phyloP scores from a whole-genome alignment of 2,888 invertebrate species.

The Orthosia incerta region DNA sequence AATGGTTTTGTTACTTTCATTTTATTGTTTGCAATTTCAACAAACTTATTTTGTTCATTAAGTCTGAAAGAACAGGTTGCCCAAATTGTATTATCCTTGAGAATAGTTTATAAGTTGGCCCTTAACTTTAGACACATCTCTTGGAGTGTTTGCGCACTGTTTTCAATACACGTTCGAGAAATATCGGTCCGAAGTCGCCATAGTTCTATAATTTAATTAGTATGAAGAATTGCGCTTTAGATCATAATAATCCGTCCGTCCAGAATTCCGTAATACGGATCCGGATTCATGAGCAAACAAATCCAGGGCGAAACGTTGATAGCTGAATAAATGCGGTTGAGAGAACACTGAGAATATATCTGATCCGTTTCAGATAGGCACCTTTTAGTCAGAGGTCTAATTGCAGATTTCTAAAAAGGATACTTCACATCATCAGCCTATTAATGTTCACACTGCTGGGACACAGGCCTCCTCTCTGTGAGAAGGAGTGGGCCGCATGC shows the following conservation, averaged over 20 bases:
- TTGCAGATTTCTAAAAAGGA: too few species aligned
- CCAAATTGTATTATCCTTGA: not conserved
- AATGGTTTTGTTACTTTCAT: not conserved
- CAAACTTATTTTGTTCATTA: not conserved
- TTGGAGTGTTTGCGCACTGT: not conserved
- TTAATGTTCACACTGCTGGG: too few species aligned
- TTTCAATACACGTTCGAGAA: not conserved
- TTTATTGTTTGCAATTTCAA: not conserved
- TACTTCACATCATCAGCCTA: too few species aligned
- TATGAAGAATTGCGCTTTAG: not conserved
- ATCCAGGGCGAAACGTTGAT: too few species aligned
- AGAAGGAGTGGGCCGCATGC: too few species aligned
- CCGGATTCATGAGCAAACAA: too few species aligned
- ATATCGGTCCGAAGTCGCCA: not conserved
- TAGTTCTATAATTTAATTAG: not conserved
- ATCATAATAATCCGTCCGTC: not conserved
- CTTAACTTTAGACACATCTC: not conserved
- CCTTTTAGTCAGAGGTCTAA: too few species aligned
- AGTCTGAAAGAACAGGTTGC: not conserved
- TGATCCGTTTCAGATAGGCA: too few species aligned
- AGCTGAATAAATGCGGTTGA: too few species aligned
- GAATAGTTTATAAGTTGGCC: not conserved
- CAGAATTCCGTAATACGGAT: too few species aligned
- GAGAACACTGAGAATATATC: too few species aligned
- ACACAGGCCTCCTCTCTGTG: too few species aligned